Percentiles rank a stretch among this genome's conserved stretches.
These are phyloP conservation scores for Acanthosepion pharaonis DNA, from an alignment of 2,888 invertebrate species.

Conservation along the genomic window DNA sequence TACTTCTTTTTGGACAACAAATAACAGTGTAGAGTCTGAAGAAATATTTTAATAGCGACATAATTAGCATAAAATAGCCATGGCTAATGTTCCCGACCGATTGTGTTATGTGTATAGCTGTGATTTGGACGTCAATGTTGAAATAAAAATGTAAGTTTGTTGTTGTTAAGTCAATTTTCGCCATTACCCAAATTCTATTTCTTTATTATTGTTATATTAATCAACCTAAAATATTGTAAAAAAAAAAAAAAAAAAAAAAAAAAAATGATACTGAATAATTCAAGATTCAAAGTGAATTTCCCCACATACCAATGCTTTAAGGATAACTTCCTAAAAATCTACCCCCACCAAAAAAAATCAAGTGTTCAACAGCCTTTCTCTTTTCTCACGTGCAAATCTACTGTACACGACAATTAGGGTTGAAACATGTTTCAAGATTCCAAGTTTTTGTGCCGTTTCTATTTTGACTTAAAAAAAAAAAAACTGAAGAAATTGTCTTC, in stretches of 20 bases:
- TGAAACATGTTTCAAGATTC: not conserved
- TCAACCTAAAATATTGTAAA: not conserved
- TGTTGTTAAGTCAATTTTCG: not conserved
- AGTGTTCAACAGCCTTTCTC: too few relatives aligned
- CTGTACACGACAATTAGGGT: too few relatives aligned
- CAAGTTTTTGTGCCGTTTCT: not conserved
- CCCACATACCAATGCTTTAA: too few relatives aligned
- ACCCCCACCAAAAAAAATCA: too few relatives aligned
- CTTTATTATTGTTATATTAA: not conserved
- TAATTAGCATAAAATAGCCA: slow-evolving; percentile 49
- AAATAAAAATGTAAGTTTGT: slow-evolving; percentile 90
- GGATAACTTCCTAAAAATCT: too few relatives aligned
- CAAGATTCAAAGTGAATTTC: too few relatives aligned
- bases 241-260: not conserved
- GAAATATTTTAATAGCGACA: not conserved
- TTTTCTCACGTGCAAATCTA: too few relatives aligned
- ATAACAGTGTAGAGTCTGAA: not conserved
- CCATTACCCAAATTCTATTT: not conserved
- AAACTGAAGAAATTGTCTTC: not conserved
- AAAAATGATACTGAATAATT: not conserved
- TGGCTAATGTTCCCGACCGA: slow-evolving; percentile 61
- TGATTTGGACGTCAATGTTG: slow-evolving; percentile 87
- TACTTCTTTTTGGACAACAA: not conserved
- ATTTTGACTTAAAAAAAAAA: not conserved
- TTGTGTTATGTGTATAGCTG: slow-evolving; percentile 85